phyloP scores from a whole-genome alignment of 2,888 invertebrate species.

The Griposia aprilina region DNA sequence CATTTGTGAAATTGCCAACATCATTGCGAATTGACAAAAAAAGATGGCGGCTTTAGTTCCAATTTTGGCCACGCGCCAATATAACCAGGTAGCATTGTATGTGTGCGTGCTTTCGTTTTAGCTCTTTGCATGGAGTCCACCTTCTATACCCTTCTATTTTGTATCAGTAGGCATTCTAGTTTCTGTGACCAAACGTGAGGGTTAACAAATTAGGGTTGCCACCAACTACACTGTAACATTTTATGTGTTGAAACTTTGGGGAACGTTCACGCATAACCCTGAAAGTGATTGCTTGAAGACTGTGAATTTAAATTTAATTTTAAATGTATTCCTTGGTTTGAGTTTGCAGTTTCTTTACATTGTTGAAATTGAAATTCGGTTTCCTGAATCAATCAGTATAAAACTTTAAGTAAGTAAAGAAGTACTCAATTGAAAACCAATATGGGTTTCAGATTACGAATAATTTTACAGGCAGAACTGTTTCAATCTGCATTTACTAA shows the following conservation, averaged over 20 bases:
- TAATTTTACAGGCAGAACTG: background rate
- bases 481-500: background rate
- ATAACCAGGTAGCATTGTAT: background rate
- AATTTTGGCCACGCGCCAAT: background rate
- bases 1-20: background rate
- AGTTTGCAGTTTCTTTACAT: constrained; percentile 23
- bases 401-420: background rate
- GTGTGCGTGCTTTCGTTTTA: background rate
- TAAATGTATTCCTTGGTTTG: constrained; percentile 22
- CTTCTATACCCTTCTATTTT: background rate
- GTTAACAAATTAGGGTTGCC: constrained; percentile 39
- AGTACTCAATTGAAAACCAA: background rate
- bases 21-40: background rate
- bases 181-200: constrained; percentile 37
- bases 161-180: constrained; percentile 29
- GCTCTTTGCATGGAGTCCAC: background rate
- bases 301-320: constrained; percentile 53
- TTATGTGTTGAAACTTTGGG: constrained; percentile 44
- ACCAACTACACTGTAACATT: constrained; percentile 55
- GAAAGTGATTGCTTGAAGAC: constrained; percentile 39
- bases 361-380: constrained; percentile 33
- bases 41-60: background rate
- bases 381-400: constrained; percentile 17
- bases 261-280: constrained; percentile 13
- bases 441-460: background rate